Percentiles rank a stretch among this genome's conserved stretches.
Evolutionary conservation across 2,797 vertebrate species (phyloP).

Genomic region (Sus cebifrons): DNA sequence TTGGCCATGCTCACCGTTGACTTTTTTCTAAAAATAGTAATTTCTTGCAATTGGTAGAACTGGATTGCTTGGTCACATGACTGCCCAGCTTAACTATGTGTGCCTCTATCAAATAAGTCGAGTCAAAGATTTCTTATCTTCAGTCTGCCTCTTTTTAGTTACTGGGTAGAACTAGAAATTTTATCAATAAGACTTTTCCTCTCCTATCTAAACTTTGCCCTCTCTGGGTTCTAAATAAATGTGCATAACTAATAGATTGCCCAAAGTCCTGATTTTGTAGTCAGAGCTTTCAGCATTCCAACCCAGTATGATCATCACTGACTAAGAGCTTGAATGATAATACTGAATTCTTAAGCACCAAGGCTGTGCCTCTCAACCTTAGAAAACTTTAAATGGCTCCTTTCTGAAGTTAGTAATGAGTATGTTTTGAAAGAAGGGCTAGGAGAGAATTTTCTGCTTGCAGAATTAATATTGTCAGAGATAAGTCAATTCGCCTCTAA

Average conservation of each 20-base stretch:
- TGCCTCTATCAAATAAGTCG: constrained; percentile 64
- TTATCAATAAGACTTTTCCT: background rate
- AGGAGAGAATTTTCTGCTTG: constrained; percentile 10
- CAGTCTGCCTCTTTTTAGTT: constrained; percentile 61
- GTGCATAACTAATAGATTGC: background rate
- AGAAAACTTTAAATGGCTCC: constrained; percentile 36
- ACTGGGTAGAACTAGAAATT: constrained; percentile 14
- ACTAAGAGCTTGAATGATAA: background rate
- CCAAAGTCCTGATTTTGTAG: background rate
- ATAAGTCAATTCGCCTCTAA: background rate
- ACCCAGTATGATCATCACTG: background rate
- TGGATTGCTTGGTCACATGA: constrained; percentile 62
- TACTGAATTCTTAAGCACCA: background rate
- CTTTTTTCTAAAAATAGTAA: constrained; percentile 38
- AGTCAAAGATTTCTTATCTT: constrained; percentile 64
- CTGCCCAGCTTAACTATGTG: constrained; percentile 29
- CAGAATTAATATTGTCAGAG: constrained; percentile 41
- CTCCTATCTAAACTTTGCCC: background rate
- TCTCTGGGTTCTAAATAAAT: background rate
- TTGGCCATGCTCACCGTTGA: constrained; percentile 23
- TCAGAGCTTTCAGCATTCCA: background rate
- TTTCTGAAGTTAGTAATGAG: background rate
- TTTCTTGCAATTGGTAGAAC: constrained; percentile 37
- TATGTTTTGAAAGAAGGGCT: constrained; percentile 20
- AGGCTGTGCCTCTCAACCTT: constrained; percentile 6